phyloP scores from a whole-genome alignment of 2,888 invertebrate species.

The Drosophila multiciliata region DNA sequence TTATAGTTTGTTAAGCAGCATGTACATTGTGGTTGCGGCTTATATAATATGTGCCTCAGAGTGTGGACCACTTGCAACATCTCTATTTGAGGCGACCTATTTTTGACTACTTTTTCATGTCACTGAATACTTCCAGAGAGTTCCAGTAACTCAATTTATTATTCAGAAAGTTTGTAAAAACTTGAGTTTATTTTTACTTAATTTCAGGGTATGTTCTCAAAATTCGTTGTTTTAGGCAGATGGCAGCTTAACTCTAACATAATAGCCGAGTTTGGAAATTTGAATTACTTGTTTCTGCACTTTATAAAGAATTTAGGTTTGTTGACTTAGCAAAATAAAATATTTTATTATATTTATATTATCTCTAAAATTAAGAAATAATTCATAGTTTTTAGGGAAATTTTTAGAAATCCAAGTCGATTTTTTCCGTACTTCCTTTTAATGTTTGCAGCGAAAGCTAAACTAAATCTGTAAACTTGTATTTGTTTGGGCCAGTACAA shows the following conservation, averaged over 20 bases:
- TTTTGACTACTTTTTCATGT: not conserved
- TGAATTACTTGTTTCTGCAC: not conserved
- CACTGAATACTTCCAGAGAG: not conserved
- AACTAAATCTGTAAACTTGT: slow-evolving; percentile 42
- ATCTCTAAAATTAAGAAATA: not conserved
- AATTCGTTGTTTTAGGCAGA: not conserved
- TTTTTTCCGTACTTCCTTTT: slow-evolving; percentile 31
- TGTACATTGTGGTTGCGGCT: slow-evolving; percentile 41
- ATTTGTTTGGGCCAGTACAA: slow-evolving; percentile 40
- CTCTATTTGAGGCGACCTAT: not conserved
- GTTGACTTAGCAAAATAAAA: not conserved
- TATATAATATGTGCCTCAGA: not conserved
- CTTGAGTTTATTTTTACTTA: not conserved
- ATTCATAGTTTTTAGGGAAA: not conserved
- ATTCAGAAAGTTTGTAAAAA: not conserved
- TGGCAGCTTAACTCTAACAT: not conserved
- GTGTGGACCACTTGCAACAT: not conserved
- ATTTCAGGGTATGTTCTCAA: not conserved
- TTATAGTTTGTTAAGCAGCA: slow-evolving; percentile 22
- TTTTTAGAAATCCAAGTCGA: not conserved
- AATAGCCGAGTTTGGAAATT: not conserved
- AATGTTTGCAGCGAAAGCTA: slow-evolving; percentile 45
- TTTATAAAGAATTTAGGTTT: no score
- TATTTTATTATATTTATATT: not conserved
- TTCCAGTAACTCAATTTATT: not conserved